Evolutionary conservation across 2,797 vertebrate genomes (phyloP).

Genomic region (Perdix hodgsoniae): DNA sequence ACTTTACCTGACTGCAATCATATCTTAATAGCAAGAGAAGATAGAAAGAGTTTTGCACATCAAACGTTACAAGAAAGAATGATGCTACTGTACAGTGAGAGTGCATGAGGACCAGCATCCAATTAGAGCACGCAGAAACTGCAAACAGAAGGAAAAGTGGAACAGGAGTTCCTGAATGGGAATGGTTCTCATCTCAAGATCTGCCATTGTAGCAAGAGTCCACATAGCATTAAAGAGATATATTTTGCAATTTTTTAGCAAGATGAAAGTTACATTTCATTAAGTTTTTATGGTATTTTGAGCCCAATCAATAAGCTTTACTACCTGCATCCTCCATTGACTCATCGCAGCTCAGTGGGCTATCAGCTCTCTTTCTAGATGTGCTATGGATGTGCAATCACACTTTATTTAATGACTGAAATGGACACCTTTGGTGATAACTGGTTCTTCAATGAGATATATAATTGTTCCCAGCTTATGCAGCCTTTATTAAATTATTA

Average conservation of each 20-base stretch:
- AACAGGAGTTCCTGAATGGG: background rate
- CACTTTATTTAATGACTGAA: conserved; percentile 42
- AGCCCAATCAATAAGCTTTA: conserved; percentile 53
- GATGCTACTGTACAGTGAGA: background rate
- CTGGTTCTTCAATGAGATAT: conserved; percentile 28
- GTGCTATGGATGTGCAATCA: conserved; percentile 41
- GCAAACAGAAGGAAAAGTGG: background rate
- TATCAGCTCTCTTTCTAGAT: conserved; percentile 13
- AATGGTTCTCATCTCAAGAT: background rate
- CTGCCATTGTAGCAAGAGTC: background rate
- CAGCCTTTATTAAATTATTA: conserved; percentile 75
- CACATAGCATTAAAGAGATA: background rate
- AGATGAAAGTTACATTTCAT: conserved; percentile 50
- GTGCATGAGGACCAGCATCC: background rate
- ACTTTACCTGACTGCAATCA: background rate
- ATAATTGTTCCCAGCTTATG: conserved; percentile 71
- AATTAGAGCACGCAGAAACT: background rate
- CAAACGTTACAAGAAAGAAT: background rate
- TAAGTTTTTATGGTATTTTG: conserved; percentile 48
- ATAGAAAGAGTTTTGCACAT: background rate
- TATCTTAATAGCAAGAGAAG: conserved; percentile 21
- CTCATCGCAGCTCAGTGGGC: conserved; percentile 35
- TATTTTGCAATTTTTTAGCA: conserved; percentile 15
- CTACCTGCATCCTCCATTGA: conserved; percentile 8
- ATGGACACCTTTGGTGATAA: conserved; percentile 25